phyloP scores from a whole-genome alignment of 2,113 vertebrate species.

The Gallinago media region DNA sequence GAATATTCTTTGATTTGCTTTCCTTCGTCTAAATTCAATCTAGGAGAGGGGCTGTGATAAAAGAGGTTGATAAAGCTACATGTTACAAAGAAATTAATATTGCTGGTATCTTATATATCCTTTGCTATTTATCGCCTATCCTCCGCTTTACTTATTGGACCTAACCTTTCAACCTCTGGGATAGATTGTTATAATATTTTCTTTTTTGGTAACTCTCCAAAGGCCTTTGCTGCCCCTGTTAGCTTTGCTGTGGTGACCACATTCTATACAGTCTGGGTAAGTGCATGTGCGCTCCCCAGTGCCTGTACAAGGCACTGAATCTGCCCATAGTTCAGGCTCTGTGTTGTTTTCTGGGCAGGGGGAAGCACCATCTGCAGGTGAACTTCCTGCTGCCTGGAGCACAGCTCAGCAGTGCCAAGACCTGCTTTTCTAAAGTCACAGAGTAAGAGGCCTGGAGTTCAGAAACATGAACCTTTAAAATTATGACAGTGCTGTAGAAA shows the following conservation, averaged over 20 bases:
- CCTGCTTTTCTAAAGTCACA: background rate
- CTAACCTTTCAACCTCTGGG: background rate
- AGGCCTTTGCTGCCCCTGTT: background rate
- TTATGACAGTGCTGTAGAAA: background rate
- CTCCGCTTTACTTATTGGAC: background rate
- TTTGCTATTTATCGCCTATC: background rate
- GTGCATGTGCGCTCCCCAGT: rapidly evolving
- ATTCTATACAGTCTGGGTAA: background rate
- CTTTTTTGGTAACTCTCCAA: background rate
- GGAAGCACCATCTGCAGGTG: background rate
- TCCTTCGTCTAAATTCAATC: constrained; percentile 38
- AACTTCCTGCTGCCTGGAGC: background rate
- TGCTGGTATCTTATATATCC: background rate
- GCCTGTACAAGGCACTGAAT: background rate
- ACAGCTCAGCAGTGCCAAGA: background rate
- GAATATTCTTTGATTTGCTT: constrained; percentile 56
- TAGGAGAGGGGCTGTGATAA: constrained; percentile 14
- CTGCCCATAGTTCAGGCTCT: background rate
- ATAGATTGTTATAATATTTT: background rate
- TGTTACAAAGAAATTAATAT: constrained; percentile 25
- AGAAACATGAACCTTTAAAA: background rate
- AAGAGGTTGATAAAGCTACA: background rate
- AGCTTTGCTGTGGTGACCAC: background rate
- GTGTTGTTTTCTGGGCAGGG: background rate
- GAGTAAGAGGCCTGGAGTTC: background rate